Evolutionary conservation across 2,888 invertebrate genomes (phyloP), one percentile per base, ranked within the genome.

Genomic region (Branchipolynoe longqiensis): DNA sequence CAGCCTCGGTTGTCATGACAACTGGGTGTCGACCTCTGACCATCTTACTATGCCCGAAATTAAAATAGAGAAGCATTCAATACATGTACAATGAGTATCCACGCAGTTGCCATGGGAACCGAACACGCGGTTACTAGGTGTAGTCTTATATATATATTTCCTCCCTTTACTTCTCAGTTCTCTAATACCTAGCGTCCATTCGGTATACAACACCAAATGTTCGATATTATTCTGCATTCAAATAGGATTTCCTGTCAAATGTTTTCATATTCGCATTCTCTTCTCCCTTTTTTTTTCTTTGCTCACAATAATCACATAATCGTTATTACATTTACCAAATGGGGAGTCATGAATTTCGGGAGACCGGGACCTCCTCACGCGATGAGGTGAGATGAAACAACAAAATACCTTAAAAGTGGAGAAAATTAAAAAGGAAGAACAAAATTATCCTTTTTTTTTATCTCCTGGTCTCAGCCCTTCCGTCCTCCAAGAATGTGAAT

Each of bases 331-430:
- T 22, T 33, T 69, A 36, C 38, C 36, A 69, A 69, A 69, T 36
- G 38, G 18, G 69, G 38, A 38, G 4, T 18, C 22, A 38, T 69
- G 69, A 38, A 18, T 69, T 14, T 14, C 22, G 69, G 36, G 25
- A 62, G 36, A 1, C 36, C 25, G 69, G 69, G 25, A 25, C 4
- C 69, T 69, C 69, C 69, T 22, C 36, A n/a, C n/a, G n/a, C 25
- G 38, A 69, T 69, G 69, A 38, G 69, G 69, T 69, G 69, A 69
- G 36, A 69, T 69, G 69, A 69, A 69, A 33, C 28, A 62, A 69
- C 33, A 69, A 58, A 58, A 58, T 25, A 58, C 12, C 4, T 22
- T 14, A 14, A 69, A 69, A 25, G 14, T 62, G 62, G 31, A 62
- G 56, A 31, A 31, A 62, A 62, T n/a, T 25, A 62, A 69, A 69